Base-by-base conservation (phyloP, 2,797 vertebrate species). In the Sebastes nivosus region DNA sequence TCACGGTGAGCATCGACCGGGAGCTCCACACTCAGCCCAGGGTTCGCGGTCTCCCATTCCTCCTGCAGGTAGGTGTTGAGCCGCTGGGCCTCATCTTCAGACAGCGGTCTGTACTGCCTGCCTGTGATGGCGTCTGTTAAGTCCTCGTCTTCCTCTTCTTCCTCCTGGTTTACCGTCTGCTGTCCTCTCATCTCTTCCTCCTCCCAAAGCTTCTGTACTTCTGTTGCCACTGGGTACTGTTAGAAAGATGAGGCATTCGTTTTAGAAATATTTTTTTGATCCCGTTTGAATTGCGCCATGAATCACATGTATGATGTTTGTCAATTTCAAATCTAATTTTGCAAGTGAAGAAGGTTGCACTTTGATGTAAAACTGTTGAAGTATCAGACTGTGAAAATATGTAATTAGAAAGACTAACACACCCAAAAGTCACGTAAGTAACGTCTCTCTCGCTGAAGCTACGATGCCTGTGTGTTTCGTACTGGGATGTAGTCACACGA, bases 1-100 rank as follows among this genome's bases (percentile, higher is more conserved):
- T 97, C 93, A 38, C 96, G 93, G 84, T 99, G 97, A 4, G 92
- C 88, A 52, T 99, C 98, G 0, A 97, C 97, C 0, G 98, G 99
- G n/a, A 99, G 96, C 10, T 91, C 92, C 36, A 94, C 91, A 42
- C 93, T 92, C 84, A 82, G 80, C 0, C 88, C 93, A 0, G 88
- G 91, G 67, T 85, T 79, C 1, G 95, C 96, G 3, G 74, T 88
- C 93, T 95, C 95, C 98, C 99, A 99, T 34, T 96, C 84, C 60
- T 95, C 89, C 67, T 95, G 91, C 32, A 99, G 95, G 8, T 77
- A 85, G 78, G 91, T 77, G 87, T 86, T 98, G 58, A 97, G 95
- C 46, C 87, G 88, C 11, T 89, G 82, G 2, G 95, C 94, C 80
- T 97, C 93, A 0, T 90, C 79, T 1, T 95, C 80, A 0, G 94